Conservation (phyloP, 2,113 vertebrate species). For the Callipepla californica region DNA sequence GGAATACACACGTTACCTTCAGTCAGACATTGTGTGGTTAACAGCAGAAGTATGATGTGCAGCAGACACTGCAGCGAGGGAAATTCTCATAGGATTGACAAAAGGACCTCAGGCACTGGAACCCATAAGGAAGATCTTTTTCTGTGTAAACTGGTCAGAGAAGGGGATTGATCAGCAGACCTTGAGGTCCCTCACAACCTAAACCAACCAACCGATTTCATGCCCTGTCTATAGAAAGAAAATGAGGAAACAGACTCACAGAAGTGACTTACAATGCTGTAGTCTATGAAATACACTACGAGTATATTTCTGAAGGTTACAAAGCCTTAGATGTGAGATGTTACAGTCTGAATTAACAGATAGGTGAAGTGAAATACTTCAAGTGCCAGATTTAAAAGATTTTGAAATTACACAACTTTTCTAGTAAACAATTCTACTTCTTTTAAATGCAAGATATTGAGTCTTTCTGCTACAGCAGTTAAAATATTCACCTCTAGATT, state of each 20-base stretch:
- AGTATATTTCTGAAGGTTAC: neutral
- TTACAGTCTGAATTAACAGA: neutral
- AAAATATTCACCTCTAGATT: neutral
- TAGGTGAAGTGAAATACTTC: too few species aligned
- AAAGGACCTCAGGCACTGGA: neutral
- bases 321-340: neutral
- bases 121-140: fast-evolving
- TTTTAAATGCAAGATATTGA: neutral
- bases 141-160: neutral
- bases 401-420: neutral
- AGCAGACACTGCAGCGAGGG: neutral
- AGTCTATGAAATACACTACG: neutral
- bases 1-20: neutral
- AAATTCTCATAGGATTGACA: neutral
- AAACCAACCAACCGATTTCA: neutral
- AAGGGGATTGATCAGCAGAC: neutral
- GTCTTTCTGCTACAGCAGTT: neutral
- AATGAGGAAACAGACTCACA: neutral
- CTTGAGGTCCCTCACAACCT: neutral
- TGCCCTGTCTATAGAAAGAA: neutral
- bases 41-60: neutral
- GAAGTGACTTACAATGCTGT: neutral
- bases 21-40: neutral
- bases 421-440: neutral
- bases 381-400: neutral